phyloP scores from a whole-genome alignment of 1,140 invertebrate genomes.

The Helicoverpa zea region DNA sequence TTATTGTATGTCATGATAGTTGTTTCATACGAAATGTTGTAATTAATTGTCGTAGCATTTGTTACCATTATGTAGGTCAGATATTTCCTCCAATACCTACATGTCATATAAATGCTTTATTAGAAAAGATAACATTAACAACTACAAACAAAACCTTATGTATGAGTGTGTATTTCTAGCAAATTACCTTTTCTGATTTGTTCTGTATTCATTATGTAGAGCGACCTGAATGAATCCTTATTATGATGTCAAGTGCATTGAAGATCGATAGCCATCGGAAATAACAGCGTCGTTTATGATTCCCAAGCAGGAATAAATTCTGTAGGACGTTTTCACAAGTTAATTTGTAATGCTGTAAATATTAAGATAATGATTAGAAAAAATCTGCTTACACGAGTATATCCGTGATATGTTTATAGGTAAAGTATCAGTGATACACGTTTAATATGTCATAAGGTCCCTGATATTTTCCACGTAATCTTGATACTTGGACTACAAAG shows the following conservation, averaged over 20 bases:
- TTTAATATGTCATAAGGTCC: not conserved
- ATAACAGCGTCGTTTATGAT: not conserved
- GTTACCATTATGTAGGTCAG: not conserved
- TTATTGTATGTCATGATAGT: not conserved
- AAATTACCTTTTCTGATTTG: no score
- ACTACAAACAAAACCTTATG: no score
- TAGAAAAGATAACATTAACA: no score
- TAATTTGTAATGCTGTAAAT: no score
- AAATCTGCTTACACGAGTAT: no score
- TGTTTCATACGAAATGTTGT: not conserved
- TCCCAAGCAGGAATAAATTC: no score
- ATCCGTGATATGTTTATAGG: not conserved
- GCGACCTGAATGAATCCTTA: not conserved
- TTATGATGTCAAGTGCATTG: constrained; percentile 5
- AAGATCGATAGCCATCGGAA: constrained; percentile 1
- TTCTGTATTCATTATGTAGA: not conserved
- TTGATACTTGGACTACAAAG: not conserved
- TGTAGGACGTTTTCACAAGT: no score
- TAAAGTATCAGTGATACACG: not conserved
- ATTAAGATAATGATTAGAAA: no score
- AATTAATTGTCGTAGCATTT: not conserved
- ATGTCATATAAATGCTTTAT: no score
- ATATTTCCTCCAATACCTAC: no score
- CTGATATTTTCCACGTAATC: constrained; percentile 1
- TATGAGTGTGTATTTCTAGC: no score